These are phyloP conservation scores for Hemiscyllium ocellatum DNA, from an alignment of 2,113 vertebrate species.

Conservation along the genomic window DNA sequence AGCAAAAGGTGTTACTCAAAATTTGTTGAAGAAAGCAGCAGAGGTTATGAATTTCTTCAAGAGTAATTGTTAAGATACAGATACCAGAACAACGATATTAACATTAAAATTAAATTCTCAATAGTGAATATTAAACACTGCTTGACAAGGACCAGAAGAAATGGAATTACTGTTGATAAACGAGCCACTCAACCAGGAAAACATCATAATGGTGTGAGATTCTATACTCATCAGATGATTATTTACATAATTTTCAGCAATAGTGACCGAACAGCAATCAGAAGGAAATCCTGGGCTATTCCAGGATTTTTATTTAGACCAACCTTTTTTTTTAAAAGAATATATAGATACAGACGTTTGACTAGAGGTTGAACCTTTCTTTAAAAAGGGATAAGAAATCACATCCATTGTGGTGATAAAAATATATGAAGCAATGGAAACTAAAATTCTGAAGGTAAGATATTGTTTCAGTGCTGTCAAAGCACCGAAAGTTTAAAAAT, in stretches of 20 bases:
- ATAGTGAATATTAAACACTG: not conserved
- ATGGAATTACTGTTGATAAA: not conserved
- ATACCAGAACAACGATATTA: not conserved
- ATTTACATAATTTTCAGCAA: not conserved
- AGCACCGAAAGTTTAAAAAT: not conserved
- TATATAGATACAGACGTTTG: no score
- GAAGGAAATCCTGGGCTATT: not conserved
- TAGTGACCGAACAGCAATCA: not conserved
- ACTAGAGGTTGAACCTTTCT: no score
- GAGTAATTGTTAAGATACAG: not conserved
- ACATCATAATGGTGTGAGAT: not conserved
- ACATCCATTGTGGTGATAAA: not conserved
- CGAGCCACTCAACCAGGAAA: not conserved
- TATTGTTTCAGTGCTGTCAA: not conserved
- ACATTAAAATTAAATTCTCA: not conserved
- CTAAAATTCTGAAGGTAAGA: not conserved
- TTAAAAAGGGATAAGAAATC: no score
- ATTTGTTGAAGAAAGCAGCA: not conserved
- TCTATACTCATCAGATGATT: not conserved
- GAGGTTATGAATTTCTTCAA: not conserved
- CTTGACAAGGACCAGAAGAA: not conserved
- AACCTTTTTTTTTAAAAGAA: not conserved
- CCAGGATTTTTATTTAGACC: not conserved
- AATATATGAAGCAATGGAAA: not conserved
- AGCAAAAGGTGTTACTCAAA: not conserved